Conservation (phyloP, 2,113 vertebrate species). For the Saimiri boliviensis region DNA sequence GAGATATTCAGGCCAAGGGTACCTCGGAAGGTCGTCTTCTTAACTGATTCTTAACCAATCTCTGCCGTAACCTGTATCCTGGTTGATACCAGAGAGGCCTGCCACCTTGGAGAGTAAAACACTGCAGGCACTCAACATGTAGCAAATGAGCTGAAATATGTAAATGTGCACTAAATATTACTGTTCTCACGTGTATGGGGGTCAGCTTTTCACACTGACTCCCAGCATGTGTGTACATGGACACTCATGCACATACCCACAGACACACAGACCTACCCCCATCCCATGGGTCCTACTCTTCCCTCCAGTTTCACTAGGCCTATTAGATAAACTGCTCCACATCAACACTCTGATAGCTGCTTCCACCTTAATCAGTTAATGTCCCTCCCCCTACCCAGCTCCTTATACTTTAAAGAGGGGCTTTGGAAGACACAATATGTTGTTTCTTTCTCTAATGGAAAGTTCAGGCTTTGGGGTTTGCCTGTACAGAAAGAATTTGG, state of each 20-base stretch:
- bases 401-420: not conserved
- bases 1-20: not conserved
- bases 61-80: not conserved
- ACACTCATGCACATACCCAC: not conserved
- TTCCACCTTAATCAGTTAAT: not conserved
- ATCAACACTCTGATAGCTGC: slow-evolving; percentile 22
- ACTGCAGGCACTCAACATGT: not conserved
- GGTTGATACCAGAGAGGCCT: not conserved
- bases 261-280: not conserved
- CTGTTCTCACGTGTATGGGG: not conserved
- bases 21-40: not conserved
- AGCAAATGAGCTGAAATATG: not conserved
- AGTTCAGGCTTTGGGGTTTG: slow-evolving; percentile 45
- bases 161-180: not conserved
- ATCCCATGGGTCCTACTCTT: not conserved
- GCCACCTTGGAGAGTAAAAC: slow-evolving; percentile 5
- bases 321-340: slow-evolving; percentile 36
- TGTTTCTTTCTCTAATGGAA: slow-evolving; percentile 55
- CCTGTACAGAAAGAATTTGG: slow-evolving; percentile 51
- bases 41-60: not conserved
- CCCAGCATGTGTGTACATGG: not conserved
- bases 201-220: not conserved
- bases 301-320: not conserved
- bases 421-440: slow-evolving; percentile 40
- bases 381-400: not conserved